Base-by-base conservation (phyloP, 2,888 invertebrate species). In the Limnephilus auricula region DNA sequence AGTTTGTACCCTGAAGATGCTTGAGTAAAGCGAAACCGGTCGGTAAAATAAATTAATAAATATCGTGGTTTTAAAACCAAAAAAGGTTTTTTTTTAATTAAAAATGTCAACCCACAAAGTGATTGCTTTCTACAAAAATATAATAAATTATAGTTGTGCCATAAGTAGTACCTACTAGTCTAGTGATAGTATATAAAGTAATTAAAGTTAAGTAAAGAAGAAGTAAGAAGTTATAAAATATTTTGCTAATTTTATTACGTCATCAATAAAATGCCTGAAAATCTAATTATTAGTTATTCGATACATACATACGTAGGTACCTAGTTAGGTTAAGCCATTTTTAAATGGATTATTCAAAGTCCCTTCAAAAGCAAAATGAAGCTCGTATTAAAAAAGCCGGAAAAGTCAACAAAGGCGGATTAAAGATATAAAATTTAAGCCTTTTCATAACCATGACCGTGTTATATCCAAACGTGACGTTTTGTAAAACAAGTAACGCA, bases 401-500 rank as follows among this genome's bases (percentile, higher is more conserved):
- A 65, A 65, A 65, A n/a, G 25, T n/a, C 25, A 65, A 65, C 65
- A 65, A 65, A 65, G n/a, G 65, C 25, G 65, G 65, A 65, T 65
- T 65, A 32, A 31, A 80, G 32, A 80, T 80, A 80, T 80, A 80
- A 85, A 85, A 37, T 37, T 85, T 85, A 25, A 85, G 40, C 30
- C 86, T 86, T 65, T 86, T 86, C 65, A 50, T 25, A 86, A 65
- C 50, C 86, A 34, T 86, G 86, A 31, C 86, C 45, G 65, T 40
- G 86, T 86, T 86, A 50, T 30, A 86, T 86, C 32, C 86, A 32
- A 31, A 86, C 86, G 86, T 86, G 86, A 86, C 65, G 30, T 86
- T 65, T 65, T 32, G 65, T 65, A 65, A 86, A 86, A 86, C 86
- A 86, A 86, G 86, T 9, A 86, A n/a, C 65, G 30, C 86, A 32